Base-by-base conservation (phyloP, 1,140 invertebrate species). In the Leptinotarsa defecta region DNA sequence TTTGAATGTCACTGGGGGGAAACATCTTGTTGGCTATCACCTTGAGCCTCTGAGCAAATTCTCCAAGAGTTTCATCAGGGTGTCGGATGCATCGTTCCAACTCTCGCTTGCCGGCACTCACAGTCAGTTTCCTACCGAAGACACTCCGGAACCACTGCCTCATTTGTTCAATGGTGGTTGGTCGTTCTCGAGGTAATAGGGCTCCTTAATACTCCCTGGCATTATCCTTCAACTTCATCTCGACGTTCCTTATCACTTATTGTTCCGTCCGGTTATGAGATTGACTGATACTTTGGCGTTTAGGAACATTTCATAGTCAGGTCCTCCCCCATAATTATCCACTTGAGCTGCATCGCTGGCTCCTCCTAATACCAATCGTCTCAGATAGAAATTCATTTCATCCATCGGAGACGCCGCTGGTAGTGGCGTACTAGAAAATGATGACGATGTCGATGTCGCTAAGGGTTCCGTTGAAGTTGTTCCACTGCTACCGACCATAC, bases 251-350 rank as follows among this genome's bases (percentile, higher is more conserved):
- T 24, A 69, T 19, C 17, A 49, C 13, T 20, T 48, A 34, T 4
- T n/a, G 3, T 20, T 69, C 68, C 19, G 27, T 20, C 68, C 68
- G 48, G 13, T 13, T 24, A 69, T 48, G 17, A 17, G 19, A 20
- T 57, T 13, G 17, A 13, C 13, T 43, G 13, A 70, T 24, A 24
- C 68, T 70, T 2, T 19, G 43, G 68, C 68, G 27, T 70, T 49
- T 4, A 70, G 13, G 20, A 70, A 70, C 27, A 70, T 70, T 13
- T 70, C 68, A 70, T 48, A 70, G 34, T 70, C 68, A 13, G 68
- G 34, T 19, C 68, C 68, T 70, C 27, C 68, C 6, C 3, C 68
- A 34, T 17, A 70, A 48, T 27, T 48, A 17, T 70, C 6, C 15
- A 70, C 34, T 17, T 43, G 34, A 4, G 20, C 19, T 27, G 15